Conservation (phyloP, 1,140 invertebrate genomes). For the Heliconius hewitsoni region DNA sequence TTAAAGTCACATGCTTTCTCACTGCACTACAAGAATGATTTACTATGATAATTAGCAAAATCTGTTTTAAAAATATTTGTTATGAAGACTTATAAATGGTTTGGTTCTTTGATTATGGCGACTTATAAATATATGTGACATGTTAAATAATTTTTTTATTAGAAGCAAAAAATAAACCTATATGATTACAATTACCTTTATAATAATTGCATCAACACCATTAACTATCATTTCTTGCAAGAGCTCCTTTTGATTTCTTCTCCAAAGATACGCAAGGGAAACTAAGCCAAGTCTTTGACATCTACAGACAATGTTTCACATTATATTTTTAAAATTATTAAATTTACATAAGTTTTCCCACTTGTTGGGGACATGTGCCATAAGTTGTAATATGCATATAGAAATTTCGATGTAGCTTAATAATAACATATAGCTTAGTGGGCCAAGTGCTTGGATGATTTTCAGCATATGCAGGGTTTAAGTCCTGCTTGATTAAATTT, state of each 20-base stretch:
- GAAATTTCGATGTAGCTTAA: too few species aligned
- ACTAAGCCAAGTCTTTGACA: conserved; percentile 94
- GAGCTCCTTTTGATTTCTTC: conserved; percentile 95
- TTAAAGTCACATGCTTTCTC: too few species aligned
- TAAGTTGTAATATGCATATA: background rate
- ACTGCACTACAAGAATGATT: too few species aligned
- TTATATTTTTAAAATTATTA: background rate
- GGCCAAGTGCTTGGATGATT: too few species aligned
- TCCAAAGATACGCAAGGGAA: conserved; percentile 96
- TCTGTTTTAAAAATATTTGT: too few species aligned
- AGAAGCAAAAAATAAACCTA: background rate
- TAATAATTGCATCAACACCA: conserved; percentile 95
- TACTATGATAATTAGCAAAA: too few species aligned
- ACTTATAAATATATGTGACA: background rate
- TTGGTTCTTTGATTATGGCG: too few species aligned
- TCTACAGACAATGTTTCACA: conserved; percentile 75
- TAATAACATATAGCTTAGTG: too few species aligned
- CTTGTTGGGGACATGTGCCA: background rate
- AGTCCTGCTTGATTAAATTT: too few species aligned
- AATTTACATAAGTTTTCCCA: background rate
- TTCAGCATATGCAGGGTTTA: too few species aligned
- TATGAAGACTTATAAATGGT: too few species aligned
- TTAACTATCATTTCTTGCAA: conserved; percentile 98
- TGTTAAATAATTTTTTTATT: background rate
- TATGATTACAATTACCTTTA: conserved; percentile 85